phyloP scores from a whole-genome alignment of 2,113 vertebrate species.

The Boulengeromyrus knoepffleri region DNA sequence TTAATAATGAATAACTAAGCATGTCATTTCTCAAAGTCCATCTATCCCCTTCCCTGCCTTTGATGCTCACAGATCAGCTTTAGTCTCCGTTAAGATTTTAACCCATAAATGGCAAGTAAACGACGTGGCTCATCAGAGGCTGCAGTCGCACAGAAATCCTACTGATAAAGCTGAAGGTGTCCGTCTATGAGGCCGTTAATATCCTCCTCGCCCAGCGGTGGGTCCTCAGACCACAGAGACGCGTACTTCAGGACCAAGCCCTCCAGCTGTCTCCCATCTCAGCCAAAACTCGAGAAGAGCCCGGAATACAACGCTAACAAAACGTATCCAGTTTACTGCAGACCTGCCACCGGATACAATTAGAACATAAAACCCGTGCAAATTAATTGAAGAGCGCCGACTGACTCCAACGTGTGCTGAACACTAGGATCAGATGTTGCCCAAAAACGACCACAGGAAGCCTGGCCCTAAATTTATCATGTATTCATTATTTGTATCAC shows the following conservation, averaged over 20 bases:
- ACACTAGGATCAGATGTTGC: neutral
- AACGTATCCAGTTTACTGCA: neutral
- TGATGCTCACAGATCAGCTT: neutral
- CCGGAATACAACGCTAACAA: neutral
- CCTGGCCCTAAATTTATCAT: neutral
- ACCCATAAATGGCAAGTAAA: neutral
- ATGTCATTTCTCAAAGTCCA: conserved; percentile 3
- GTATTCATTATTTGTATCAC: neutral
- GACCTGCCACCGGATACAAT: neutral
- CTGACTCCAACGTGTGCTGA: neutral
- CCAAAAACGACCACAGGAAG: neutral
- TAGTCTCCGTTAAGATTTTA: neutral
- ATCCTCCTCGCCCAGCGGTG: neutral
- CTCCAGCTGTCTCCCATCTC: neutral
- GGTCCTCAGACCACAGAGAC: neutral
- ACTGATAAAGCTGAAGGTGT: neutral
- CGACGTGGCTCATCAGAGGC: too few species aligned
- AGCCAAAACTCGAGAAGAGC: neutral
- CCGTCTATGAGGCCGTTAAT: neutral
- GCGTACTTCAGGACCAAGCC: neutral
- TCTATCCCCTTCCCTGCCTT: neutral
- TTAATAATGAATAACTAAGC: conserved; percentile 18
- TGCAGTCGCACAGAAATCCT: neutral
- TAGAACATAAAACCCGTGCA: neutral
- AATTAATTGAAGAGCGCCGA: neutral